Percentiles rank a stretch among this genome's conserved stretches.
Conservation (phyloP, 2,113 vertebrate species). For the Nothoprocta perdicaria region DNA sequence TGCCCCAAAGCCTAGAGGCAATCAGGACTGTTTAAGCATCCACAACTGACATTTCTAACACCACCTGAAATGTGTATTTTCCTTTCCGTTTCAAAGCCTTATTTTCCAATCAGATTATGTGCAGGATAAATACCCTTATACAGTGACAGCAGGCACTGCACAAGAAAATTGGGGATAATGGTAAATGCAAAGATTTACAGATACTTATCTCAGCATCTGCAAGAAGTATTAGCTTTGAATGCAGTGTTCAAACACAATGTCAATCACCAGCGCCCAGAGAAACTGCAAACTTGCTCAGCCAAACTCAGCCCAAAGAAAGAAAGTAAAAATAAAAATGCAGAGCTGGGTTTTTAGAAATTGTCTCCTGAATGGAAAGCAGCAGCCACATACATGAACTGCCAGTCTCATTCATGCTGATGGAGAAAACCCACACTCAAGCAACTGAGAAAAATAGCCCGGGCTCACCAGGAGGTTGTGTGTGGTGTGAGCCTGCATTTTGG, state of each 20-base stretch:
- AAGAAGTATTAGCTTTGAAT: constrained; percentile 67
- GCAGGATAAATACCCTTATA: constrained; percentile 65
- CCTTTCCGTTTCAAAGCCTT: constrained; percentile 66
- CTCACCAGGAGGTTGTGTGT: fast-evolving
- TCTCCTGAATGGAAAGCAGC: background rate
- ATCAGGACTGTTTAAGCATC: constrained; percentile 59
- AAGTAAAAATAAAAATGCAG: constrained; percentile 19
- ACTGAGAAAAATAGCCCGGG: background rate
- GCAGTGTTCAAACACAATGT: constrained; percentile 14
- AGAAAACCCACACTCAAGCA: background rate
- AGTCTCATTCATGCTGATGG: background rate
- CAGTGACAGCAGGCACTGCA: constrained; percentile 63
- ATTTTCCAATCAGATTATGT: constrained; percentile 69
- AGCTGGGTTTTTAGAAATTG: background rate
- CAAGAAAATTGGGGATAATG: constrained; percentile 71
- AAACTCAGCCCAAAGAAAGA: background rate
- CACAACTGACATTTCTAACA: constrained; percentile 61
- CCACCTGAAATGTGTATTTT: constrained; percentile 60
- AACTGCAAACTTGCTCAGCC: constrained; percentile 33
- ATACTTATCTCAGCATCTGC: constrained; percentile 73
- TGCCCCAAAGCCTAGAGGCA: constrained; percentile 59
- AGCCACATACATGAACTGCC: background rate
- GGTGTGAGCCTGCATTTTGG: background rate
- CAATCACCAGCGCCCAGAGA: constrained; percentile 54
- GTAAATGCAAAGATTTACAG: constrained; percentile 72